Conservation (phyloP, 2,113 vertebrate species). For the Malaclemys terrapin region DNA sequence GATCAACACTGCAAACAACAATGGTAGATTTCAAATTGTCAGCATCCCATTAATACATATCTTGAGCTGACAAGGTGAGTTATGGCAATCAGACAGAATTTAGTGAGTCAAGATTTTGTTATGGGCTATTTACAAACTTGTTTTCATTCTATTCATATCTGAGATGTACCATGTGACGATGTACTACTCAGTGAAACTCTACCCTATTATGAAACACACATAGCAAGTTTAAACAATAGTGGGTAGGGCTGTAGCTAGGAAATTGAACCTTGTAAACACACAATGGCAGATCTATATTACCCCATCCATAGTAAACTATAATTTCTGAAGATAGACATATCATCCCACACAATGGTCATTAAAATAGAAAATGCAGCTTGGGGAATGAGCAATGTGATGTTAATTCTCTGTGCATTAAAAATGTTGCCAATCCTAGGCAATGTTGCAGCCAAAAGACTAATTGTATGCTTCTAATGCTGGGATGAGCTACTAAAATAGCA, state of each 20-base stretch:
- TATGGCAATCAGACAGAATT: not conserved
- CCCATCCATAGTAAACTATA: not conserved
- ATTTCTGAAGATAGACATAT: not conserved
- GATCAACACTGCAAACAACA: not conserved
- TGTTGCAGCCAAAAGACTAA: not conserved
- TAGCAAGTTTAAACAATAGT: not conserved
- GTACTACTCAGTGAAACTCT: not conserved
- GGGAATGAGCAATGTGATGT: not conserved
- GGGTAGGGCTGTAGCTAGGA: not conserved
- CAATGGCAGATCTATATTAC: not conserved
- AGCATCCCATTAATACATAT: not conserved
- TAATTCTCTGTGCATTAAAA: not conserved
- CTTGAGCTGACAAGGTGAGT: not conserved
- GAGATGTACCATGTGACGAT: not conserved
- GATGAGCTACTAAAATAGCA: not conserved
- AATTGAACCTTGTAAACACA: not conserved
- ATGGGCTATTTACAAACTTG: not conserved
- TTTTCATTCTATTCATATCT: not conserved
- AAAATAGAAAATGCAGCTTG: not conserved
- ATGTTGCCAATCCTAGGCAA: not conserved
- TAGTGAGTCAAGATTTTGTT: not conserved
- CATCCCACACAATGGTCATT: not conserved
- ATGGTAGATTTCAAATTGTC: not conserved
- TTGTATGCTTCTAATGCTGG: not conserved
- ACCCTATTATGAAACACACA: not conserved